A percentile compares a stretch with the other conserved stretches of the same genome.
Conservation (phyloP, 2,113 vertebrate species). For the Platycercus adscitus region DNA sequence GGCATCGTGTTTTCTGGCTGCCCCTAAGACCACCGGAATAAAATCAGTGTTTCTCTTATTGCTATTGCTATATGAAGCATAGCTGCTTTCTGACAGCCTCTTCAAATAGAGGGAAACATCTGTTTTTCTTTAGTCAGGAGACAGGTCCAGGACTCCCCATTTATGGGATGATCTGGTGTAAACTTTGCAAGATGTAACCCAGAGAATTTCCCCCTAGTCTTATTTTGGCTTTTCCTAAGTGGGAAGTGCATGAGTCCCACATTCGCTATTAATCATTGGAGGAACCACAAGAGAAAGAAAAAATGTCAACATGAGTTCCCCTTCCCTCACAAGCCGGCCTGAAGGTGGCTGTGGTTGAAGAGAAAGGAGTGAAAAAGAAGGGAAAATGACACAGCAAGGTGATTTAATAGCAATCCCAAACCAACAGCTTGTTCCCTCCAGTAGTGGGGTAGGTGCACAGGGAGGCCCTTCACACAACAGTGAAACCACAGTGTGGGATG, state of each 20-base stretch:
- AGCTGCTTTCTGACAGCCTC: background rate
- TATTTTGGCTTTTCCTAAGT: background rate
- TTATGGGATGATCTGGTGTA: background rate
- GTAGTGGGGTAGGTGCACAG: background rate
- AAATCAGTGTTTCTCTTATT: background rate
- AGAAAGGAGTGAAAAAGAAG: background rate
- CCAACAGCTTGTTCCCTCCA: rapidly evolving
- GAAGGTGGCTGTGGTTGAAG: background rate
- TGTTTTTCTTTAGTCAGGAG: background rate
- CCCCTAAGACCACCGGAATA: background rate
- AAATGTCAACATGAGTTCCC: constrained; percentile 15
- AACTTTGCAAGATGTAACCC: background rate
- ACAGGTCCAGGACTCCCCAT: background rate
- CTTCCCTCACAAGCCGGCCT: background rate
- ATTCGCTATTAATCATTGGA: constrained; percentile 41
- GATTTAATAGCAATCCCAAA: constrained; percentile 3
- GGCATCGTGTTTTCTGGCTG: background rate
- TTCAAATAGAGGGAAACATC: background rate
- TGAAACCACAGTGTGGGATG: background rate
- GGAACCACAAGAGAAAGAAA: constrained; percentile 57
- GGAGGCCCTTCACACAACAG: background rate
- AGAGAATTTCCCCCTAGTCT: background rate
- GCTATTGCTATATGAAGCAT: background rate
- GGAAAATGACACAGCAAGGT: background rate
- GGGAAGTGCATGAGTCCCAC: constrained; percentile 2